Base-by-base conservation (phyloP, 2,797 vertebrate genomes). In the Choloepus didactylus region DNA sequence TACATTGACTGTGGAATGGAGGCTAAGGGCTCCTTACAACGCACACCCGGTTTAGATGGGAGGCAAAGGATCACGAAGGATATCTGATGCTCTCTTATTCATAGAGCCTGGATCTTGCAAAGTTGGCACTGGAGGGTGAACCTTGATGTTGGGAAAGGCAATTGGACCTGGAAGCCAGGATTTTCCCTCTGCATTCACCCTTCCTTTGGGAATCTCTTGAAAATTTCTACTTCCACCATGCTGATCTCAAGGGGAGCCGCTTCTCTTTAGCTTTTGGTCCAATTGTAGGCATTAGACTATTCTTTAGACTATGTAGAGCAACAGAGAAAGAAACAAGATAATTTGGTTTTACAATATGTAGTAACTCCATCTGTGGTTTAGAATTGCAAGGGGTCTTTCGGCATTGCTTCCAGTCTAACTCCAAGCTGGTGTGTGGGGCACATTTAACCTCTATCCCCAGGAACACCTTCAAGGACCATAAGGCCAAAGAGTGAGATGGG, bases 361-460 rank as follows among this genome's bases (percentile, higher is more conserved):
- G 3, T 79, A 41, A n/a, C 46, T 44, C 31, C 27, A 46, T 84
- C 41, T 66, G 49, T 27, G 21, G 25, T 19, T 62, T 51, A 23
- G 14, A 6, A 21, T 35, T 59, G 8, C 21, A 9, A 6, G 54
- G 27, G 7, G 5, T 10, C 15, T 8, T 54, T 69, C 35, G 35
- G 18, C 46, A 14, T 51, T 46, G 31, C 9, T 41, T 73, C n/a
- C 21, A 29, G 79, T 21, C n/a, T 41, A 67, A 51, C 56, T 82
- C 9, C 12, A 31, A 59, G 69, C 54, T 69, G 80, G 27, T 59
- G 73, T 16, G 6, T 3, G 59, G 38, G 16, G 1, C n/a, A 38
- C 6, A 19, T 19, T 19, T 9, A 14, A 62, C 27, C 15, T 8
- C 9, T 4, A 0, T 0, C 15, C 6, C n/a, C 56, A 11, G 4